phyloP scores from a whole-genome alignment of 2,888 invertebrate species.

The Yponomeuta malinellus region DNA sequence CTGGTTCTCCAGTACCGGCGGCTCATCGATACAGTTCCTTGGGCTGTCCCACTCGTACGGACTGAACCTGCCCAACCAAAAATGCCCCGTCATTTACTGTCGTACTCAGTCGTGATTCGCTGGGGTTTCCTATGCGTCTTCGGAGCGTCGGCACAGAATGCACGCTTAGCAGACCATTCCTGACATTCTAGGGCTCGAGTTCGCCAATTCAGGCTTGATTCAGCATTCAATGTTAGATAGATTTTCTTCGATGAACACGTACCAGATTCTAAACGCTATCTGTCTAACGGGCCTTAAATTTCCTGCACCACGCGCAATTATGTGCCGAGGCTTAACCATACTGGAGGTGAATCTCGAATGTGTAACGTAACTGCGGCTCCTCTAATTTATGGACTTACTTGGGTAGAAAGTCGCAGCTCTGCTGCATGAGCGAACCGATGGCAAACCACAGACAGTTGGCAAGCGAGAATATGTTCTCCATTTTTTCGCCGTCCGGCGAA shows the following conservation, averaged over 20 bases:
- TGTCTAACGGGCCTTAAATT: background rate
- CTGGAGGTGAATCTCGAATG: background rate
- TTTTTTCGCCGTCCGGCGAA: slow-evolving; percentile 88
- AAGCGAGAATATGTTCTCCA: slow-evolving; percentile 94
- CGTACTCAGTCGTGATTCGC: slow-evolving; percentile 50
- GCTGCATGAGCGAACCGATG: slow-evolving; percentile 95
- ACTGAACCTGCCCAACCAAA: slow-evolving; percentile 83
- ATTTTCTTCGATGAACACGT: background rate
- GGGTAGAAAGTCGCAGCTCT: slow-evolving; percentile 96
- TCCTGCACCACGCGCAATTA: background rate
- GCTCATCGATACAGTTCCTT: slow-evolving; percentile 88
- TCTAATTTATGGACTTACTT: slow-evolving; percentile 78
- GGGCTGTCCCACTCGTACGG: slow-evolving; percentile 97
- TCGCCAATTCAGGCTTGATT: background rate
- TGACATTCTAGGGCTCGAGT: background rate
- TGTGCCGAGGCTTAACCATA: background rate
- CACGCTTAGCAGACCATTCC: background rate
- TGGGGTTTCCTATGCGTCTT: slow-evolving; percentile 54
- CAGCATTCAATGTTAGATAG: background rate
- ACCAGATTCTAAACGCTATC: background rate
- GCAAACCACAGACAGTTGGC: slow-evolving; percentile 99
- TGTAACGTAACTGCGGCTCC: background rate
- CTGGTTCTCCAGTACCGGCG: slow-evolving; percentile 91
- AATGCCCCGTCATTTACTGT: slow-evolving; percentile 43
- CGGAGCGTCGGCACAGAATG: background rate